phyloP scores from a whole-genome alignment of 2,113 vertebrate species.

The Phocoena phocoena region DNA sequence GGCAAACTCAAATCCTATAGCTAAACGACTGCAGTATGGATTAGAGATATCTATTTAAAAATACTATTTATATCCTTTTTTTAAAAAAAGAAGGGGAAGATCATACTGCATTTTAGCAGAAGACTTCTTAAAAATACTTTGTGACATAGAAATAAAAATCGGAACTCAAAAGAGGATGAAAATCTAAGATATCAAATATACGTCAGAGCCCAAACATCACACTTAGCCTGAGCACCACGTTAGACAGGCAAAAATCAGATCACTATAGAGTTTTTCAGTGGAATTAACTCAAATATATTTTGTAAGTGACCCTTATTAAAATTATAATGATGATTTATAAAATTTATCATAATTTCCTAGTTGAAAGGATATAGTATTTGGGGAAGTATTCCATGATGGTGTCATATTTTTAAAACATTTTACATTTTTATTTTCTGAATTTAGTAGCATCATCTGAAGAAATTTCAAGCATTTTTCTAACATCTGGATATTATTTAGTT shows the following conservation, averaged over 20 bases:
- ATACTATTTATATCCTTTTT: background rate
- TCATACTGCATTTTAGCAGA: background rate
- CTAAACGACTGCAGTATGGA: background rate
- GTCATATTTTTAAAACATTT: background rate
- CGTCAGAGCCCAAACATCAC: background rate
- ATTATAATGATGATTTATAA: background rate
- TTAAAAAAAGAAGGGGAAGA: background rate
- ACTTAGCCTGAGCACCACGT: background rate
- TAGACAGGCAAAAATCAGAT: background rate
- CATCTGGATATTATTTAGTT: background rate
- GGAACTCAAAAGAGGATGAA: background rate
- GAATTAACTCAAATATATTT: background rate
- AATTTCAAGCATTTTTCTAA: background rate
- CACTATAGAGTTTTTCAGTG: background rate
- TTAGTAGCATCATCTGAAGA: background rate
- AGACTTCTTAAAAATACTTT: background rate
- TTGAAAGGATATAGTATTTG: background rate
- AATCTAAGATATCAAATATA: background rate
- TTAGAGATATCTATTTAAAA: background rate
- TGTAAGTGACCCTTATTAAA: background rate
- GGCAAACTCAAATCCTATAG: background rate
- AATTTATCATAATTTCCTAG: background rate
- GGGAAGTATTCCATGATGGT: background rate
- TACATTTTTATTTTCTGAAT: background rate
- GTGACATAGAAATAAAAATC: background rate